phyloP scores from a whole-genome alignment of 2,888 invertebrate genomes.

The Yponomeuta malinellus region DNA sequence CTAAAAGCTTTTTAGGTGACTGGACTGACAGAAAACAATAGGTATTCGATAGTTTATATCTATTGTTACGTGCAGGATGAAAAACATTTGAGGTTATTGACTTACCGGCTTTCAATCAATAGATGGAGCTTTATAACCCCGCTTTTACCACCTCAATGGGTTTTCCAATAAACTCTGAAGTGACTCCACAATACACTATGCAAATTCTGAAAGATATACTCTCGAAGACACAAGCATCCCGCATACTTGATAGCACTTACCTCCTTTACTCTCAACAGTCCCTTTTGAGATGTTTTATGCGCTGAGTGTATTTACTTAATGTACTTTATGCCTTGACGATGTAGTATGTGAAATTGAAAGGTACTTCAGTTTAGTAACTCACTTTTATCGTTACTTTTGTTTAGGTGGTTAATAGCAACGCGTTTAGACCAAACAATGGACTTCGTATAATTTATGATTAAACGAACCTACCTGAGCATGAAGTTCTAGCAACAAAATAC shows the following conservation, averaged over 20 bases:
- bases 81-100: neutral
- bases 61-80: neutral
- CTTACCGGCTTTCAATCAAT: neutral
- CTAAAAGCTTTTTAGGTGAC: constrained; percentile 1
- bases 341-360: neutral
- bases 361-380: neutral
- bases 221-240: neutral
- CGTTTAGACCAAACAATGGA: neutral
- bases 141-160: neutral
- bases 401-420: neutral
- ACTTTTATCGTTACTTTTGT: neutral
- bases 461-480: too few species aligned
- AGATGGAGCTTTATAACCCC: neutral
- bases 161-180: neutral
- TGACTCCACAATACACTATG: constrained; percentile 1
- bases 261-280: neutral
- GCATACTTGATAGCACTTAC: neutral
- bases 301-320: neutral
- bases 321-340: neutral
- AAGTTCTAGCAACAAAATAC: too few species aligned
- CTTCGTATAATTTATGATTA: neutral
- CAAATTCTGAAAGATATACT: constrained; percentile 1
- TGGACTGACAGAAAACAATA: neutral
- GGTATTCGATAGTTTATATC: neutral
- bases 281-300: neutral